These are phyloP conservation scores for Operophtera brumata DNA, from an alignment of 2,888 invertebrate species.

Conservation along the genomic window DNA sequence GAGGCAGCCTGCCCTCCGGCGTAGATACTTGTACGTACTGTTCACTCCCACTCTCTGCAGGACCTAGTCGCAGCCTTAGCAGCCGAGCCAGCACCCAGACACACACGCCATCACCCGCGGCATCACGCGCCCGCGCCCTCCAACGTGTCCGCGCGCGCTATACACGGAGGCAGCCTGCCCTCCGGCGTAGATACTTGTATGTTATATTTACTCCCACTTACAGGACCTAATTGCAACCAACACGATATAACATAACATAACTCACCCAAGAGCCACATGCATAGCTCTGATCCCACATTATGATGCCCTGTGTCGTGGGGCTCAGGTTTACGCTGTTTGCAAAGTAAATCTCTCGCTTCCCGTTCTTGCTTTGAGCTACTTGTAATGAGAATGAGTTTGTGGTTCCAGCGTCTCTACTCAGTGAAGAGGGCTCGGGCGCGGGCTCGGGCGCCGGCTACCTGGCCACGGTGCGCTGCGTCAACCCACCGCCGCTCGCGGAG, in stretches of 20 bases:
- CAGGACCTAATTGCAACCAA: no score
- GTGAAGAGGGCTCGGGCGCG: conserved; percentile 63
- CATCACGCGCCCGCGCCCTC: conserved; percentile 49
- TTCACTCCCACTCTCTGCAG: conserved; percentile 80
- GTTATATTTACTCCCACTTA: conserved; percentile 23
- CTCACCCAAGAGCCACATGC: no score
- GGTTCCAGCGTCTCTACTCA: conserved; percentile 62
- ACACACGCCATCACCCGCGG: conserved; percentile 43
- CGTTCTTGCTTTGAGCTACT: no score
- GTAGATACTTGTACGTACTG: conserved; percentile 66
- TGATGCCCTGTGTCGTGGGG: no score
- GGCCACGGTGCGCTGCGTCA: conserved; percentile 76
- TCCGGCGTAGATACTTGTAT: conserved; percentile 73
- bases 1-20: conserved; percentile 74
- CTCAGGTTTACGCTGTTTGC: no score
- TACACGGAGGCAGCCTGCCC: conserved; percentile 74
- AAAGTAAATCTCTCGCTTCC: no score
- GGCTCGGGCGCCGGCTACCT: conserved; percentile 64
- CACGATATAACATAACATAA: no score
- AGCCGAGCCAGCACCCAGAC: conserved; percentile 60
- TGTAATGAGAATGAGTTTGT: not conserved
- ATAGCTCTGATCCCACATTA: no score
- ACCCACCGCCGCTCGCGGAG: conserved; percentile 74
- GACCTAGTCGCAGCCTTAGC: conserved; percentile 80
- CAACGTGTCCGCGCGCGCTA: conserved; percentile 66